Conservation (phyloP, 2,797 vertebrate species). For the Linurgus olivaceus region DNA sequence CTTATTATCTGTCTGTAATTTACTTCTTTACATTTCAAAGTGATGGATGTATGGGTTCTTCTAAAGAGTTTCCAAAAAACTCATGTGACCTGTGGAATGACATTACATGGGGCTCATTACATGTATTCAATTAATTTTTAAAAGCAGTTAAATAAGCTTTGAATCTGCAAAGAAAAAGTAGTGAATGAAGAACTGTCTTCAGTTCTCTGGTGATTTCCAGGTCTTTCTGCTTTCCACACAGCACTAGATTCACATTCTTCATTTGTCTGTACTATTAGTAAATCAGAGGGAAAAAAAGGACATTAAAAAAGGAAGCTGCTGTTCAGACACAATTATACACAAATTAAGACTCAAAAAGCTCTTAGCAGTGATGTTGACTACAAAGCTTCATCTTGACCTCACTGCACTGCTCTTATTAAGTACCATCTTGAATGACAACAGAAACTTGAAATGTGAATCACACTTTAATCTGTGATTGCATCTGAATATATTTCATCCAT, state of each 20-base stretch:
- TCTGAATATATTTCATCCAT: conserved; percentile 8
- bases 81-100: not conserved
- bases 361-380: conserved; percentile 1
- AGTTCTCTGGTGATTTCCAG: not conserved
- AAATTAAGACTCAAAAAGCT: conserved; percentile 28
- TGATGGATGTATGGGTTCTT: not conserved
- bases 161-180: not conserved
- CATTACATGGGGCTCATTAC: not conserved
- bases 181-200: not conserved
- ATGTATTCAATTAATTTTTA: not conserved
- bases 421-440: conserved; percentile 1
- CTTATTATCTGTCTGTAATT: not conserved
- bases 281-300: not conserved
- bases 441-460: conserved; percentile 27
- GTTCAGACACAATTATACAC: not conserved
- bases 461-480: conserved; percentile 17
- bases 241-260: not conserved
- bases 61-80: not conserved
- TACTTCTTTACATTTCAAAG: not conserved
- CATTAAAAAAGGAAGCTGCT: not conserved
- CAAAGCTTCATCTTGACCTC: not conserved
- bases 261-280: not conserved
- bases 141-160: not conserved
- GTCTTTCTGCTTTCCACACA: not conserved
- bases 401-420: not conserved